Base-by-base conservation (phyloP, 2,888 invertebrate species). In the Phortica okadai region DNA sequence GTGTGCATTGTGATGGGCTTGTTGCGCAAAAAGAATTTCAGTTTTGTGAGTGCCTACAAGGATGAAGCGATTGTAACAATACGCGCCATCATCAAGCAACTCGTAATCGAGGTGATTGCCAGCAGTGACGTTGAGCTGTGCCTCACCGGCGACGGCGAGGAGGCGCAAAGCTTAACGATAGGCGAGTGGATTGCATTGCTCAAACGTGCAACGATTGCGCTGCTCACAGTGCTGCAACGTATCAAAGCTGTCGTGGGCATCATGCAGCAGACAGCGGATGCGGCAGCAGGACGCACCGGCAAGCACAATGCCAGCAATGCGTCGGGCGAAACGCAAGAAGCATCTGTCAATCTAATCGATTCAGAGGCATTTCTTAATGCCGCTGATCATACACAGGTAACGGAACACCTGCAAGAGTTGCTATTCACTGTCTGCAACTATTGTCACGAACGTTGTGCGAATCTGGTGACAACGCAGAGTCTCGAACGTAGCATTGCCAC, bases 361-460 rank as follows among this genome's bases (percentile, higher is more conserved):
- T 93, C 93, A 78, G 96, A 96, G 88, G 94, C 94, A 77, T 94
- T 95, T 89, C 93, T 97, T 83, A 93, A 94, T 0, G 91, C 93
- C 14, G 94, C 93, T 44, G 97, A 97, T 87, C 93, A 96, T 83
- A 90, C 91, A 74, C 93, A 94, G 78, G 94, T 97, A 7, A 94
- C 93, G 78, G 93, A 93, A 11, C 95, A 95, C 90, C 92, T 98
- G 72, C 93, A 94, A 79, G 96, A 97, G 86, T 93, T 97, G 89
- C 92, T 98, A 70, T 93, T 93, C 59, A 94, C 95, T n/a, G 94
- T 98, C 64, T 97, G 97, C 90, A 97, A 98, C 92, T 97, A 96
- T 90, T 97, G 97, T 83, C 97, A 98, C 91, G 98, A 99, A 90
- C 93, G 98, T 81, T 95, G 97, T 92, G 97, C 97, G 76, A 96